Percentiles rank a stretch among this genome's conserved stretches.
These are phyloP conservation scores for Bothrops jararaca DNA, from an alignment of 2,113 vertebrate genomes.

Conservation along the genomic window DNA sequence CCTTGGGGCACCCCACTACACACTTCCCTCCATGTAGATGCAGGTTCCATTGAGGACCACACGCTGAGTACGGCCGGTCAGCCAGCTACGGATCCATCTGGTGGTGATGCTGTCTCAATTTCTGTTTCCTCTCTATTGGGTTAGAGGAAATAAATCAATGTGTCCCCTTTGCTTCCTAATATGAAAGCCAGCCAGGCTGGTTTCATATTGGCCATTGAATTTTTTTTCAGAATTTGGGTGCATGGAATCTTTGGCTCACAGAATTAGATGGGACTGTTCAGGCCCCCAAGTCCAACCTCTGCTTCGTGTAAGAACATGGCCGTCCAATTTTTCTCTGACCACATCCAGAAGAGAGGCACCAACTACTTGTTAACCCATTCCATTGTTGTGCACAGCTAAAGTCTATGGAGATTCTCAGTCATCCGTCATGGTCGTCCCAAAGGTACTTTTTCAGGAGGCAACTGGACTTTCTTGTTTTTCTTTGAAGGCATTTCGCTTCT, in stretches of 20 bases:
- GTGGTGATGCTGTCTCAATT: too few species aligned
- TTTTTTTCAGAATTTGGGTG: neutral
- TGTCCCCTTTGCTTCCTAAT: neutral
- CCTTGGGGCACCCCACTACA: too few species aligned
- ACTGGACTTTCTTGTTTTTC: too few species aligned
- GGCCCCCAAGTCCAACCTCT: neutral
- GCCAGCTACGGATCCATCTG: too few species aligned
- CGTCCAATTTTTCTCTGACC: neutral
- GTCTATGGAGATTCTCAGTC: too few species aligned
- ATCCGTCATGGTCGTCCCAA: too few species aligned
- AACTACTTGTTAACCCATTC: neutral
- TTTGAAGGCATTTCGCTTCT: too few species aligned
- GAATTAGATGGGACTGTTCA: neutral
- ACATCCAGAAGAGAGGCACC: neutral
- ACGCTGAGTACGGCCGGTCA: too few species aligned
- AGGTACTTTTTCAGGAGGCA: too few species aligned
- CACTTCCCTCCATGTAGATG: too few species aligned
- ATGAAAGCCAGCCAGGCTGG: neutral
- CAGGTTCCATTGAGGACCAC: too few species aligned
- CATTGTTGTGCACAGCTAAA: neutral
- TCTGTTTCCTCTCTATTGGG: neutral
- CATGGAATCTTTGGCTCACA: neutral
- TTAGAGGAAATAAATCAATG: neutral
- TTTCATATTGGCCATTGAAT: neutral
- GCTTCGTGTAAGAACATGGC: neutral